Conservation (phyloP, 2,113 vertebrate genomes). For the Meleagris gallopavo region DNA sequence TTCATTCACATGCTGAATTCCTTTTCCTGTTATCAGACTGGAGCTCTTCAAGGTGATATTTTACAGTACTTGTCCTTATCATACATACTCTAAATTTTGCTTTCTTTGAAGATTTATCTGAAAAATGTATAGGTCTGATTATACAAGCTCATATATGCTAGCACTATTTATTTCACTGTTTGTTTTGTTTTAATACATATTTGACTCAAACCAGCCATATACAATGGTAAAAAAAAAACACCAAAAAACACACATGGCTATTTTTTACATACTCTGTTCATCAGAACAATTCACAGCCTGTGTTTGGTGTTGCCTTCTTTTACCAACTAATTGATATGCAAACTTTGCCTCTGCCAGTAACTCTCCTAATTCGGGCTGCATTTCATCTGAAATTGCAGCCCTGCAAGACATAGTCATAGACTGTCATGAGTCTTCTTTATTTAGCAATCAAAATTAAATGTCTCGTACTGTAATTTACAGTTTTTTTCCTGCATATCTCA, state of each 20-base stretch:
- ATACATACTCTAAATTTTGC: not conserved
- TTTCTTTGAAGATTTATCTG: not conserved
- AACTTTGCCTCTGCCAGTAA: not conserved
- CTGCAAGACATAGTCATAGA: not conserved
- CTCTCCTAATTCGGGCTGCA: not conserved
- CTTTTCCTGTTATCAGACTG: not conserved
- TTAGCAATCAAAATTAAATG: not conserved
- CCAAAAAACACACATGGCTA: not conserved
- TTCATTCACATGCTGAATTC: not conserved
- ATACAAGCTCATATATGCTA: not conserved
- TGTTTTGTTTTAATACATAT: not conserved
- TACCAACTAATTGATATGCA: not conserved
- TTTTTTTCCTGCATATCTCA: not conserved
- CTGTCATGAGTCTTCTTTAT: not conserved
- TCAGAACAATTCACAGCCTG: not conserved
- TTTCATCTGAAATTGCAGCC: not conserved
- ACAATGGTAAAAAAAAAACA: not conserved
- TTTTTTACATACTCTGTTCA: not conserved
- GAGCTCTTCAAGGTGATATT: not conserved
- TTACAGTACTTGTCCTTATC: not conserved
- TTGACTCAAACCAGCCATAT: not conserved
- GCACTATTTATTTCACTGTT: not conserved
- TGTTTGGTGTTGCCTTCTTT: not conserved
- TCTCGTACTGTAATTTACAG: not conserved
- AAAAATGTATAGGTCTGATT: not conserved